Percentiles rank a stretch among this genome's conserved stretches.
phyloP scores from a whole-genome alignment of 2,888 invertebrate species.

The Drosophila falleni region DNA sequence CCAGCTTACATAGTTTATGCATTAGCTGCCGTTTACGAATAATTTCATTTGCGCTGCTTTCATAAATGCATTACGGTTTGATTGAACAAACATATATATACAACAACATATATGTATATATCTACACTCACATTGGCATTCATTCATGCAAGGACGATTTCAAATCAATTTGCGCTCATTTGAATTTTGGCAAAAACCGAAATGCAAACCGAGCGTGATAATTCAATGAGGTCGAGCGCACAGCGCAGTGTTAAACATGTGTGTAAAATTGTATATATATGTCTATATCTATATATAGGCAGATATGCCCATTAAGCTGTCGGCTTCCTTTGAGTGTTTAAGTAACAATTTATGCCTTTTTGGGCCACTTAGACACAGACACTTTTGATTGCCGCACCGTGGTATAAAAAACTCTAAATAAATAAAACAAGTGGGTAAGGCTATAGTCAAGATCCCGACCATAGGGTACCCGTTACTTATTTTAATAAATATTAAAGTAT shows the following conservation, averaged over 20 bases:
- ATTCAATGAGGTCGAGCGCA: slow-evolving; percentile 69
- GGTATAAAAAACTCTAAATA: background rate
- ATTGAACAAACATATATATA: slow-evolving; percentile 7
- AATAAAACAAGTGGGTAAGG: no score
- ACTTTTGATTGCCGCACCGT: slow-evolving; percentile 21
- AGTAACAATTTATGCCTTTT: slow-evolving; percentile 24
- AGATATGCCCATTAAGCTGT: slow-evolving; percentile 10
- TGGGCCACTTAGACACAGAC: slow-evolving; percentile 8
- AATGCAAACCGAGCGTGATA: slow-evolving; percentile 73
- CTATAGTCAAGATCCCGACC: no score
- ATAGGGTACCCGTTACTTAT: no score
- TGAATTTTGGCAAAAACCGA: slow-evolving; percentile 64
- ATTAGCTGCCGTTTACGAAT: slow-evolving; percentile 41
- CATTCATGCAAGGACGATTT: slow-evolving; percentile 59
- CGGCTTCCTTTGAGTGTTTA: slow-evolving; percentile 18
- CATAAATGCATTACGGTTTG: slow-evolving; percentile 44
- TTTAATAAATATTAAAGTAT: no score
- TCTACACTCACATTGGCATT: slow-evolving; percentile 12
- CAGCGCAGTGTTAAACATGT: slow-evolving; percentile 18
- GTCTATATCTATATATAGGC: slow-evolving; percentile 2
- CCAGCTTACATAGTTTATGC: slow-evolving; percentile 51
- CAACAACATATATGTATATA: slow-evolving; percentile 1
- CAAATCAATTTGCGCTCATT: slow-evolving; percentile 71
- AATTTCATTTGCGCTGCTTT: slow-evolving; percentile 52
- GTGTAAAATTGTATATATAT: slow-evolving; percentile 1